Base-by-base conservation (phyloP, 2,888 invertebrate genomes). In the Corythucha ciliata region DNA sequence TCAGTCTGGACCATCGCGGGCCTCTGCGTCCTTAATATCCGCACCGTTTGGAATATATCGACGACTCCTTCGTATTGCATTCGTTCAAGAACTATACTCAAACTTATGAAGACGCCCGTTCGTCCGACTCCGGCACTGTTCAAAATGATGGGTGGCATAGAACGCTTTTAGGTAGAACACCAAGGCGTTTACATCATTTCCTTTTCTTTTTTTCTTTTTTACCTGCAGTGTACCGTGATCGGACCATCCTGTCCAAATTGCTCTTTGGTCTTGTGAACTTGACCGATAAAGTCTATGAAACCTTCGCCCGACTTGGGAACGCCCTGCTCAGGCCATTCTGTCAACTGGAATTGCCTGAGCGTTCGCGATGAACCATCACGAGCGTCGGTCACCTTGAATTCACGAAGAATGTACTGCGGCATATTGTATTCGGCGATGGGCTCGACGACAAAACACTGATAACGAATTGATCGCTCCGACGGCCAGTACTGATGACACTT, bases 401-500 rank as follows among this genome's bases (percentile, higher is more conserved):
- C 98, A 63, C 98, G 78, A 65, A 99, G 76, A 66, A 97, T 93
- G 69, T 98, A 99, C 69, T 94, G 92, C 25, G 96, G 94, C 96
- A 98, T 97, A 70, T 97, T 96, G 71, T 98, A 98, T 70, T 98
- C 98, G 5, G 97, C 94, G 64, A 97, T 96, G 10, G 97, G 97
- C 70, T 98, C 98, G 20, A 98, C 96, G 39, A 97, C 96, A 70
- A 93, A 94, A 70, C 90, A 94, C 68, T 94, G 93, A 72, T 96
- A 97, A 57, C 96, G 81, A 33, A 93, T 91, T 25, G 94, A 94
- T 63, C 96, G 79, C 68, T 97, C 97, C 63, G 90, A 90, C 1
- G 98, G 98, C 98, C 98, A 99, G 70, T 99, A 99, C 68, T 96
- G 96, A 69, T 91, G 92, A 67, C 97, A 97, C 73, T 97, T 97